Percentiles rank a stretch among this genome's conserved stretches.
These are phyloP conservation scores for Eueides isabella DNA, from an alignment of 1,140 invertebrate species.

Conservation along the genomic window DNA sequence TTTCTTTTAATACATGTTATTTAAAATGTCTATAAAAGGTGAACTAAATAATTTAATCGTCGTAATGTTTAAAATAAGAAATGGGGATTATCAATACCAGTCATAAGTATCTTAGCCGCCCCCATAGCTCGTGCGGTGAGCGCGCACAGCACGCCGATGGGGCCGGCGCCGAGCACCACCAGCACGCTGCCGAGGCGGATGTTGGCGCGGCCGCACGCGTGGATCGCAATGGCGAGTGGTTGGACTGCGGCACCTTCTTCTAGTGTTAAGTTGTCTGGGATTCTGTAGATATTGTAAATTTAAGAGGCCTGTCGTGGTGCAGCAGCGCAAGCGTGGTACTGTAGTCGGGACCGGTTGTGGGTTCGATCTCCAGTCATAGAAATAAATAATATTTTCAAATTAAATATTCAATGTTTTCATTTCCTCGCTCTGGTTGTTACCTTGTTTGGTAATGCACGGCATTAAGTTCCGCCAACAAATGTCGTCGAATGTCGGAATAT, in stretches of 20 bases:
- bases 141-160: slow-evolving; percentile 94
- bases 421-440: too few species aligned
- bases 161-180: slow-evolving; percentile 94
- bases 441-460: too few species aligned
- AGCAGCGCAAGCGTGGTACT: too few species aligned
- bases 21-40: too few species aligned
- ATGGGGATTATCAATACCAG: slow-evolving; percentile 89
- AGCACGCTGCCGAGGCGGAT: slow-evolving; percentile 89
- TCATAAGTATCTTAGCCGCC: slow-evolving; percentile 90
- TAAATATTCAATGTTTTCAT: too few species aligned
- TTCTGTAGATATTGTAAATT: slow-evolving; percentile 83
- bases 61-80: too few species aligned
- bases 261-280: slow-evolving; percentile 93
- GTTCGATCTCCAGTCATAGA: too few species aligned
- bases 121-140: slow-evolving; percentile 86
- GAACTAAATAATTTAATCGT: not conserved
- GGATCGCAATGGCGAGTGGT: slow-evolving; percentile 95
- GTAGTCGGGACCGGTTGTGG: too few species aligned
- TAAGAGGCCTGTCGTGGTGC: too few species aligned
- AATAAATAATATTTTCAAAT: too few species aligned
- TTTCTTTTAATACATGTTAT: not conserved
- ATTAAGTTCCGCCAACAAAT: too few species aligned
- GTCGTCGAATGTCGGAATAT: too few species aligned
- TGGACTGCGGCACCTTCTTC: slow-evolving; percentile 97
- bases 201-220: slow-evolving; percentile 92